Evolutionary conservation across 2,888 invertebrate species (phyloP).

Genomic region (Phasia obesa): DNA sequence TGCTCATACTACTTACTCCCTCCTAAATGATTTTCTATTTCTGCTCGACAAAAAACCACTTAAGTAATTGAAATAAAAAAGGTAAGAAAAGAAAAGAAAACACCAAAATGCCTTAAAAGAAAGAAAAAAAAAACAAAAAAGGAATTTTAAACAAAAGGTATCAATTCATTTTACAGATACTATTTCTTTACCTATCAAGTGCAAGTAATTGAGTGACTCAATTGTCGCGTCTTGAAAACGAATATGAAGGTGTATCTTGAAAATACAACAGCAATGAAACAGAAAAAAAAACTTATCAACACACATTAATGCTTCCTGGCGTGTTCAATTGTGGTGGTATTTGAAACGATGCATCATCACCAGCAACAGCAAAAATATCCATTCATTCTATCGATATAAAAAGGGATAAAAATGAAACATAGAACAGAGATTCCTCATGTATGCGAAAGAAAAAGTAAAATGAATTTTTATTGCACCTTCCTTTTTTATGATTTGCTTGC

Average conservation of each 20-base stretch:
- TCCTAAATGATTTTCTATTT: slow-evolving; percentile 28
- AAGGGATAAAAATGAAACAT: slow-evolving; percentile 32
- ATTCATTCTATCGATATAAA: slow-evolving; percentile 60
- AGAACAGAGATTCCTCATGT: slow-evolving; percentile 14
- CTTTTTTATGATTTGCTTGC: slow-evolving; percentile 76
- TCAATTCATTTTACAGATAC: slow-evolving; percentile 51
- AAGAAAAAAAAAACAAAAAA: slow-evolving; percentile 3
- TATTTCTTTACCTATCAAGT: slow-evolving; percentile 59
- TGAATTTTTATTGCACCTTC: slow-evolving; percentile 81
- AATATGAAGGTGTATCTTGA: slow-evolving; percentile 54
- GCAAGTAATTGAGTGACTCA: slow-evolving; percentile 67
- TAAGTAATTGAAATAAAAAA: slow-evolving; percentile 30
- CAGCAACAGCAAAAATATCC: slow-evolving; percentile 25
- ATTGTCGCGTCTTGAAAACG: slow-evolving; percentile 67
- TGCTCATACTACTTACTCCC: not conserved
- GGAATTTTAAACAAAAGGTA: slow-evolving; percentile 39
- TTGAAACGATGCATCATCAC: slow-evolving; percentile 58
- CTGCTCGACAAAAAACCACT: slow-evolving; percentile 34
- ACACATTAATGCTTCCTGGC: slow-evolving; percentile 69
- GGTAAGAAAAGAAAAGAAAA: not conserved
- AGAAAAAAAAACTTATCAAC: slow-evolving; percentile 59
- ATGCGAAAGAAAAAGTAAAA: slow-evolving; percentile 73
- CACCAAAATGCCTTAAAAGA: not conserved
- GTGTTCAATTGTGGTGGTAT: slow-evolving; percentile 18
- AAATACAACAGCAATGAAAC: slow-evolving; percentile 26